phyloP scores from a whole-genome alignment of 2,797 vertebrate genomes.

The Nasua narica region DNA sequence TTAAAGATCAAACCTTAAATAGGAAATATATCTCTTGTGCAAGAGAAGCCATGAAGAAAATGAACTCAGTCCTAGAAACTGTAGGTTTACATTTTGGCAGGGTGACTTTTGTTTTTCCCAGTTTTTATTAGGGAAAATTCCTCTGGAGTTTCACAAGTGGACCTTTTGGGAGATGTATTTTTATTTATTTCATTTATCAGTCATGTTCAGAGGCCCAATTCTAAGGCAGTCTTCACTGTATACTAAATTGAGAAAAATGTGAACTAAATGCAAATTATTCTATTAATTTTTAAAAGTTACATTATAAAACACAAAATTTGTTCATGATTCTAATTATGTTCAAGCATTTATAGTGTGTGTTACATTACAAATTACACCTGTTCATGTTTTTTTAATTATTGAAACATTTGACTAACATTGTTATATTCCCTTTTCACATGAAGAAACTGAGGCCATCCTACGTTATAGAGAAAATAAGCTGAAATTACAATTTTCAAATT shows the following conservation, averaged over 20 bases:
- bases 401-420: not conserved
- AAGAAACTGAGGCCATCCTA: not conserved
- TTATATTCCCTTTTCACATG: not conserved
- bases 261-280: not conserved
- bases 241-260: not conserved
- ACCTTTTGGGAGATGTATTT: not conserved
- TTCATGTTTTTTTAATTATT: not conserved
- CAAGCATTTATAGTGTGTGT: not conserved
- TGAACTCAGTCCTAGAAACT: not conserved
- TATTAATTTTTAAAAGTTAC: not conserved
- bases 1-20: slow-evolving; percentile 20
- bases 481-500: not conserved
- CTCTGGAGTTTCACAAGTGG: not conserved
- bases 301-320: not conserved
- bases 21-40: not conserved
- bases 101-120: not conserved
- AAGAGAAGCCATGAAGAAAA: slow-evolving; percentile 1
- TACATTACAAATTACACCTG: not conserved
- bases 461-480: not conserved
- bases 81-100: not conserved
- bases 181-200: not conserved
- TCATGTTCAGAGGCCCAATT: not conserved
- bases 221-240: not conserved
- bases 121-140: slow-evolving; percentile 9
- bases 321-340: not conserved